Percentiles rank a stretch among this genome's conserved stretches.
Conservation (phyloP, 2,797 vertebrate genomes). For the Leptodactylus fallax region DNA sequence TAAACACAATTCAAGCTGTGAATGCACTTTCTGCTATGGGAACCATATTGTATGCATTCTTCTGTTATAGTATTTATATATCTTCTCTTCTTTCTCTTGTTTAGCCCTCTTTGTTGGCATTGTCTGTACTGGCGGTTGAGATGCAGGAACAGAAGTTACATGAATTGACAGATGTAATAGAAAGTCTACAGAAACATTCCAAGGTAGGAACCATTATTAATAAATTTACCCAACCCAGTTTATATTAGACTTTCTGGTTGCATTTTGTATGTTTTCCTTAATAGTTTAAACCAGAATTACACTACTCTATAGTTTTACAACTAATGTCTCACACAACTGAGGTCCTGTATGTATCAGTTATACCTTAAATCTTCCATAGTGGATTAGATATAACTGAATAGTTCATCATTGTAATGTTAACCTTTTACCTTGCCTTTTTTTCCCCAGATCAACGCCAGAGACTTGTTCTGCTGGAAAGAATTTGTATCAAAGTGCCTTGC, state of each 20-base stretch:
- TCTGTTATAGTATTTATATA: not conserved
- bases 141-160: constrained; percentile 80
- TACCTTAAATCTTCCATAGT: not conserved
- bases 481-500: constrained; percentile 90
- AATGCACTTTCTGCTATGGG: not conserved
- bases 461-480: constrained; percentile 87
- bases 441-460: constrained; percentile 84
- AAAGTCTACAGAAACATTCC: constrained; percentile 82
- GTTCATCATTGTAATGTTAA: not conserved
- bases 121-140: constrained; percentile 86
- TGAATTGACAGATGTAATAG: constrained; percentile 80
- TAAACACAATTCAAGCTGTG: not conserved
- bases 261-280: no score
- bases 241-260: no score
- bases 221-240: not conserved
- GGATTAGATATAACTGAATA: not conserved
- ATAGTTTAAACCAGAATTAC: no score
- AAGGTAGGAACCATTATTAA: constrained; percentile 74
- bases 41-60: not conserved
- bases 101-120: constrained; percentile 89
- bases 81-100: constrained; percentile 47
- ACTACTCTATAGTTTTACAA: no score
- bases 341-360: no score
- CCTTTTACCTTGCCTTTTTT: constrained; percentile 26
- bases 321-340: no score